A percentile compares a stretch with the other conserved stretches of the same genome.
These are phyloP conservation scores for Drosophila recens DNA, from an alignment of 2,888 invertebrate genomes.

Conservation along the genomic window DNA sequence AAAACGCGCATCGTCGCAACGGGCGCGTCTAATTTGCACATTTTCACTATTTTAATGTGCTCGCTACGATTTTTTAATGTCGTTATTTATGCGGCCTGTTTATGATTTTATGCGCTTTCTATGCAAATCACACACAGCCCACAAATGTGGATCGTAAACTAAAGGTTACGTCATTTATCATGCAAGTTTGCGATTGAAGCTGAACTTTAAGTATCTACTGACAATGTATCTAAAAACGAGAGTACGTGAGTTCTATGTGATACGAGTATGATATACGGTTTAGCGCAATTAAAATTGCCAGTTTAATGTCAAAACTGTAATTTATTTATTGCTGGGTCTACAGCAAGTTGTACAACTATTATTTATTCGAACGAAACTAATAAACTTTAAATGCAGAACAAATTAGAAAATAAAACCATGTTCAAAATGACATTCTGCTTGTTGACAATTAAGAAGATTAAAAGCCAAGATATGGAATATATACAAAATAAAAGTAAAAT, in stretches of 20 bases:
- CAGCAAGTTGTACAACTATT: not conserved
- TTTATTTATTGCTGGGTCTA: constrained; percentile 2
- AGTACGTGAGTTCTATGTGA: not conserved
- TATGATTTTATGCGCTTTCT: constrained; percentile 79
- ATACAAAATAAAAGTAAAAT: too few relatives aligned
- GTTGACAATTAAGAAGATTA: too few relatives aligned
- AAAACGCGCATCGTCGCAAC: constrained; percentile 61
- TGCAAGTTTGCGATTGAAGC: constrained; percentile 31
- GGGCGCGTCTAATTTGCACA: constrained; percentile 77
- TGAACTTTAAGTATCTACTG: constrained; percentile 12
- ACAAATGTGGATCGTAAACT: constrained; percentile 48
- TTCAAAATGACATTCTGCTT: too few relatives aligned
- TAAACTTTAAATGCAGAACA: too few relatives aligned
- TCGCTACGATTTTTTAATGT: constrained; percentile 61
- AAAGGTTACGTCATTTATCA: constrained; percentile 75
- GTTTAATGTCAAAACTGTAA: not conserved
- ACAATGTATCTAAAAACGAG: constrained; percentile 8
- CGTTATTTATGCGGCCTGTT: constrained; percentile 66
- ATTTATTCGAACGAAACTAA: too few relatives aligned
- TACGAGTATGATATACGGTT: not conserved
- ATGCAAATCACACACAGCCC: constrained; percentile 63
- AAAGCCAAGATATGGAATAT: too few relatives aligned
- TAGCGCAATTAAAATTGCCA: not conserved
- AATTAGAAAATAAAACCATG: too few relatives aligned
- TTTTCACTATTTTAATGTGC: constrained; percentile 76